Evolutionary conservation across 2,888 invertebrate genomes (phyloP).

Genomic region (Zygothrica quintamaculata): DNA sequence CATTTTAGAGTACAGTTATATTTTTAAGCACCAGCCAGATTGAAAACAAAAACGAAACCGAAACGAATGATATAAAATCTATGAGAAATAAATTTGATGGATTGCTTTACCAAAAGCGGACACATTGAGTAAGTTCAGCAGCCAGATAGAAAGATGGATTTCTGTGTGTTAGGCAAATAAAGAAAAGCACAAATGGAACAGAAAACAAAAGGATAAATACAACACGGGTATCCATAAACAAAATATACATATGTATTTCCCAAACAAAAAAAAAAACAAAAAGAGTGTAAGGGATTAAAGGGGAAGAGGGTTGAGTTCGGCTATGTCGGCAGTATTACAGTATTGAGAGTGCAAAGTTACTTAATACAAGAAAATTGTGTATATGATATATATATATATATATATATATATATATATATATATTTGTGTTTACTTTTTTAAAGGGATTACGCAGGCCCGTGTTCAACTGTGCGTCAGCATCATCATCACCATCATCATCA

Average conservation of each 20-base stretch:
- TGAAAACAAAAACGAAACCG: too few relatives aligned
- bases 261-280: too few relatives aligned
- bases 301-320: too few relatives aligned
- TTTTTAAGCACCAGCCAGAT: not conserved
- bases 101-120: not conserved
- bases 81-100: not conserved
- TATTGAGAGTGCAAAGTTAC: conserved; percentile 35
- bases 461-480: conserved; percentile 79
- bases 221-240: not conserved
- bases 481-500: conserved; percentile 35
- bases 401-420: too few relatives aligned
- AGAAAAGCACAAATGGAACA: conserved; percentile 7
- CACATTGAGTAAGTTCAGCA: not conserved
- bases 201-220: not conserved
- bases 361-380: conserved; percentile 42
- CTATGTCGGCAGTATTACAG: conserved; percentile 32
- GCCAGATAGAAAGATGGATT: conserved; percentile 3
- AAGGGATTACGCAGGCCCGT: conserved; percentile 84
- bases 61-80: not conserved
- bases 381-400: too few relatives aligned
- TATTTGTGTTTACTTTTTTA: conserved; percentile 82
- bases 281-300: not conserved
- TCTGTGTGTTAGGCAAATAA: conserved; percentile 21
- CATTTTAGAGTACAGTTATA: too few relatives aligned
- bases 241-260: conserved; percentile 3